Evolutionary conservation across 2,888 invertebrate genomes (phyloP).

Genomic region (Orchesellides sinensis): DNA sequence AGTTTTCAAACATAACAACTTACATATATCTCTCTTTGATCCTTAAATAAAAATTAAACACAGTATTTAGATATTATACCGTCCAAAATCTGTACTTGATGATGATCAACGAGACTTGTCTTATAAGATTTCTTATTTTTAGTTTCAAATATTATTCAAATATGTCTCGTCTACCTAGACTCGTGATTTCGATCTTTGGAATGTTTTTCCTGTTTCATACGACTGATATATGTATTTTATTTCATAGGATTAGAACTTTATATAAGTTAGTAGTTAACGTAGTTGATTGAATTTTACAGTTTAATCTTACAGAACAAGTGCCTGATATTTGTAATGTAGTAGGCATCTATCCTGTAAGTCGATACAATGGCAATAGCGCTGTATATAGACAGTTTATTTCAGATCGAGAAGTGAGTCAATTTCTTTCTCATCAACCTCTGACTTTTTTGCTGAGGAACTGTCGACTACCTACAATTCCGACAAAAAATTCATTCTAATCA

Average conservation of each 20-base stretch:
- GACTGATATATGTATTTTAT: constrained; percentile 32
- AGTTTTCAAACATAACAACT: constrained; percentile 66
- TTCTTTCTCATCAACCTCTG: constrained; percentile 73
- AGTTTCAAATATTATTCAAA: constrained; percentile 28
- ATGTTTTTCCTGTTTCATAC: constrained; percentile 45
- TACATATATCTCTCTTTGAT: constrained; percentile 54
- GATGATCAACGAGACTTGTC: constrained; percentile 42
- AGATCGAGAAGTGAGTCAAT: constrained; percentile 74
- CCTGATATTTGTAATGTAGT: constrained; percentile 65
- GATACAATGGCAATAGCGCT: constrained; percentile 69
- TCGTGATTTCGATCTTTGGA: constrained; percentile 46
- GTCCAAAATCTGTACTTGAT: constrained; percentile 24
- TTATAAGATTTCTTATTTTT: constrained; percentile 17
- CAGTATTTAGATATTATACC: constrained; percentile 29
- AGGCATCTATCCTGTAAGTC: constrained; percentile 69
- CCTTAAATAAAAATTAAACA: constrained; percentile 61
- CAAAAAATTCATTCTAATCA: constrained; percentile 66
- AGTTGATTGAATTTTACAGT: constrained; percentile 59
- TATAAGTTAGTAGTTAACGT: constrained; percentile 62
- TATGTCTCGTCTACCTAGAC: constrained; percentile 52
- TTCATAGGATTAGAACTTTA: constrained; percentile 47
- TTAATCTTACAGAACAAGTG: constrained; percentile 64
- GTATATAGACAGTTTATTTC: constrained; percentile 72
- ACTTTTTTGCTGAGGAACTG: constrained; percentile 67
- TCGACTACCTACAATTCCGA: constrained; percentile 68